Evolutionary conservation across 2,797 vertebrate species (phyloP), one percentile per base, ranked within the genome.

Genomic region (Alexandromys oeconomus): DNA sequence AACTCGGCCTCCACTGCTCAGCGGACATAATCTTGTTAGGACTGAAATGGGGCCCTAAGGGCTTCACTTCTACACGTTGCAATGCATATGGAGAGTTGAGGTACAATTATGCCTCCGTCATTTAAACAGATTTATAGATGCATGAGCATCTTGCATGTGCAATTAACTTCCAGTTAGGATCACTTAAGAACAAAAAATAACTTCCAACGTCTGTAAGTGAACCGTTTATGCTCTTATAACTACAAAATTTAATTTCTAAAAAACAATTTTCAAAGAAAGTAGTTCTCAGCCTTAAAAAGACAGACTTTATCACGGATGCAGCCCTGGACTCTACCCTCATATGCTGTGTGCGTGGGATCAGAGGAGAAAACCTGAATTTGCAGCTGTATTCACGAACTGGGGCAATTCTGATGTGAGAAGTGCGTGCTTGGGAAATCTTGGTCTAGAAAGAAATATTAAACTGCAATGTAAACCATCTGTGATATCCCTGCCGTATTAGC

Each of bases 171-270:
- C 63, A 74, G 31, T 77, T 40, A 90, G 71, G 54, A 46, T 54
- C 40, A 89, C 88, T 65, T 85, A 94, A 86, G 59, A 37, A 92
- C 67, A 86, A 88, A 80, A 82, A 2, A 80, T 43, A 29, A 57
- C 92, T 97, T 96, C 73, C 93, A 91, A 5, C 17, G 65, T 40
- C 93, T 73, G 54, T 51, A 82, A 87, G 59, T 40, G 59, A 88
- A 21, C 37, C 71, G 54, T 48, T 88, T 87, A 80, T 63, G 80
- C 87, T 23, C 27, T 74, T 88, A 93, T 10, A 93, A 87, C 63
- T 69, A 80, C 89, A 84, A 69, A 94, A 63, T 48, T 31, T 89
- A 73, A 79, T 95, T 92, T 61, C 40, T 93, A n/a, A 90, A 93
- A 79, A 84, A 31, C 2, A 91, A 65, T 10, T 79, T 89, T 73